Base-by-base conservation (phyloP, 1,140 invertebrate genomes). In the Trichoplusia ni region DNA sequence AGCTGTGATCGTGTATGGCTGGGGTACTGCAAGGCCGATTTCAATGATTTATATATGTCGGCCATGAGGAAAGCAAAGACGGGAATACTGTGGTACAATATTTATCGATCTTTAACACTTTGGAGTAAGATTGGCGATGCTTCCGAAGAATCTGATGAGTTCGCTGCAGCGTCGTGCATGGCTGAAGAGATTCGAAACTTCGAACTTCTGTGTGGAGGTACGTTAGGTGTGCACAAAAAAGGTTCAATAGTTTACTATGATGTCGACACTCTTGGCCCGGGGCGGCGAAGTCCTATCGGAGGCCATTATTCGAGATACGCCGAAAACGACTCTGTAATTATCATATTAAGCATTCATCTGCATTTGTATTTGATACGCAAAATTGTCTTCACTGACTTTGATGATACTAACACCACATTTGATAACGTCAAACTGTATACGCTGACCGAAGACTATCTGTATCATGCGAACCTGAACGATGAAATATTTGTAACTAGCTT, bases 231-330 rank as follows among this genome's bases (percentile, higher is more conserved):
- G 0, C 80, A 84, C 13, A 84, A 71, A 3, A 54, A 73, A n/a
- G 37, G 54, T 4, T 46, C 53, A 0, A 75, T 87, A n/a, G 59
- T 67, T 0, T 87, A 87, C 21, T 84, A 84, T 18, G 65, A 87
- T n/a, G 37, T 77, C 0, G 60, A 75, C 0, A 79, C 82, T 3
- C 25, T 79, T 2, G n/a, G n/a, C n/a, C 64, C 76, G 11, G 38
- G 16, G 9, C 38, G 73, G 1, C 64, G 71, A 6, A 35, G 38
- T 0, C 8, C 49, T 0, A 68, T 85, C 2, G 29, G 38, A 0
- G 84, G 84, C 0, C 42, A 73, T 13, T 85, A 75, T 33, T 59
- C 71, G 2, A 63, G 68, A 29, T 85, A 84, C 25, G 23, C 66
- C 4, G 84, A 87, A 46, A 83, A 81, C 29, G 63, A 76, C 1